phyloP scores from a whole-genome alignment of 2,888 invertebrate species.

The Tenthredo notha region DNA sequence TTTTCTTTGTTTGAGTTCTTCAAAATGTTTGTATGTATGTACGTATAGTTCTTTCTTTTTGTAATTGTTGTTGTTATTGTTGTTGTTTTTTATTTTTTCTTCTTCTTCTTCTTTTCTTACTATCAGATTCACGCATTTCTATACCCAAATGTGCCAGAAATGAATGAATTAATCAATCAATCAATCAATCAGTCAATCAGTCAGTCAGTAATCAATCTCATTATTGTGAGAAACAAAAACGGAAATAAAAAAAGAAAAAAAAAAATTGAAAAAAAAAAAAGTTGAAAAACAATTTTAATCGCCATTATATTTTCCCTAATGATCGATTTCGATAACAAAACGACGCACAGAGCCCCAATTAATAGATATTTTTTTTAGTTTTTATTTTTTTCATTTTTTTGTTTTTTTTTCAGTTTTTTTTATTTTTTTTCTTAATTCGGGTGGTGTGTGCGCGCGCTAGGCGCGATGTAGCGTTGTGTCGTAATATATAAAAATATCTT shows the following conservation, averaged over 20 bases:
- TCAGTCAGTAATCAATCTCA: neutral
- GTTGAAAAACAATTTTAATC: constrained; percentile 4
- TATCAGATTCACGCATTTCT: neutral
- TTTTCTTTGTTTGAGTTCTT: neutral
- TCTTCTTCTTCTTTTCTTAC: neutral
- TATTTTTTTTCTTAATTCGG: neutral
- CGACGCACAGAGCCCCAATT: neutral
- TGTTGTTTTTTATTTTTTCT: neutral
- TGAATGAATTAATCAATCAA: neutral
- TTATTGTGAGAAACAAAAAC: neutral
- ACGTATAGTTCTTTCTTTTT: neutral
- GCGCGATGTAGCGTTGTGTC: constrained; percentile 16
- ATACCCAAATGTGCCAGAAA: neutral
- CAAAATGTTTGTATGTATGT: neutral
- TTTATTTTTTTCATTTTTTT: neutral
- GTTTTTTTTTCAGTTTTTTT: neutral
- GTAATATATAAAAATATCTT: constrained; percentile 42
- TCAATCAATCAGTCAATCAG: neutral
- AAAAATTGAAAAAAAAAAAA: neutral
- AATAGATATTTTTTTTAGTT: neutral
- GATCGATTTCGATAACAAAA: constrained; percentile 2
- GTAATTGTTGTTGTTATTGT: neutral
- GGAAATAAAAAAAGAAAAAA: neutral
- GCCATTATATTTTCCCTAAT: neutral
- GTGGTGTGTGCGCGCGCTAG: neutral